phyloP scores from a whole-genome alignment of 2,888 invertebrate genomes.

The Mythimna loreyi region DNA sequence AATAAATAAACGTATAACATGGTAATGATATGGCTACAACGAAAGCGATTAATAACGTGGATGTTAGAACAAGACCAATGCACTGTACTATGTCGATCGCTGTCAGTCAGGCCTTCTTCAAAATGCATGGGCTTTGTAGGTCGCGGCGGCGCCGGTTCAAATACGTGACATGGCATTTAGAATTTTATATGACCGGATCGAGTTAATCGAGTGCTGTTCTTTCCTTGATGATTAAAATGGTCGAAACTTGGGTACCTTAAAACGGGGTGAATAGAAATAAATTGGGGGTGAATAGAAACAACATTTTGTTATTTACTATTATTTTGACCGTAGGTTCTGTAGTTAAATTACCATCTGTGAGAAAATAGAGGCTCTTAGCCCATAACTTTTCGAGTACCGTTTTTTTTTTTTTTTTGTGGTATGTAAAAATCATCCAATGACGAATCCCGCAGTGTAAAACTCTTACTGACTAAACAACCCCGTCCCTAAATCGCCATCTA shows the following conservation, averaged over 20 bases:
- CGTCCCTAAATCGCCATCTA: no score
- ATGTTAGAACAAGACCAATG: conserved; percentile 14
- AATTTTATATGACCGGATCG: conserved; percentile 47
- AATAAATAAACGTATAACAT: background rate
- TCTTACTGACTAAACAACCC: no score
- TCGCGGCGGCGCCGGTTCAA: conserved; percentile 28
- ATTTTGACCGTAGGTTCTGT: no score
- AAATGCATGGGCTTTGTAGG: conserved; percentile 52
- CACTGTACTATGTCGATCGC: conserved; percentile 23
- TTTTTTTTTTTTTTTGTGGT: no score
- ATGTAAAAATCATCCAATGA: no score
- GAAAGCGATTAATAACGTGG: conserved; percentile 20
- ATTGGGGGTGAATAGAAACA: no score
- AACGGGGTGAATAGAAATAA: no score
- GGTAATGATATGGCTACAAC: conserved; percentile 13
- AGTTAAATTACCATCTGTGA: background rate
- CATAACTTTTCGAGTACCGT: no score
- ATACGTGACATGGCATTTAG: conserved; percentile 53
- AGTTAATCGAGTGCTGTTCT: conserved; percentile 16
- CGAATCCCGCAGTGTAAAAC: no score
- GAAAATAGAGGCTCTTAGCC: no score
- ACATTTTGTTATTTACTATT: no score
- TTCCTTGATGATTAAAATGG: conserved; percentile 7
- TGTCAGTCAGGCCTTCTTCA: conserved; percentile 30
- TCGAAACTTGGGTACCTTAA: background rate